Evolutionary conservation across 23 tunicate species (phyloP), one percentile per base, ranked within the genome.

Genomic region (Halocynthia aurantium): DNA sequence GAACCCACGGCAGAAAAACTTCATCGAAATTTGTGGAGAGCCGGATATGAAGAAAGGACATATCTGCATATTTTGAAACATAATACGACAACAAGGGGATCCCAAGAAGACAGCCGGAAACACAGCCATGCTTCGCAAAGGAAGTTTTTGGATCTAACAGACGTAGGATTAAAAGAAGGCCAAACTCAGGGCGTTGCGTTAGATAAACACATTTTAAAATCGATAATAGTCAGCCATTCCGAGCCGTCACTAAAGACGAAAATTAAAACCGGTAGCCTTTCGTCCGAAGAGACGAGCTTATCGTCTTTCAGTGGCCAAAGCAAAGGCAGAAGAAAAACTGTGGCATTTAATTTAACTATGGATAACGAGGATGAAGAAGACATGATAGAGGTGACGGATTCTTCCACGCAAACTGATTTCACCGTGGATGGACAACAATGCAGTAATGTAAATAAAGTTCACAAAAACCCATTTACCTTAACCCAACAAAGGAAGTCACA

Each of bases 1-100:
- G 80, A 57, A 60, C 80, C 80, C 5, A 75, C 80, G 9, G 50
- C 64, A 40, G 80, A 60, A 18, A 13, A 7, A 5, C 66, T 75
- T 51, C 21, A 57, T 12, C 52, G 57, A n/a, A 57, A 7, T 18
- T 57, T 75, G 61, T 53, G 52, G 19, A 57, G 58, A 56, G 22
- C 80, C 7, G 80, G 80, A 22, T 75, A 55, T 60, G 80, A 54
- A 22, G 60, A 57, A 55, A 57, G 52, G 20, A 60, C 66, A 12
- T 75, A 6, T 60, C 52, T 53, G 19, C 52, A 75, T n/a, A 75
- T 75, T 21, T 60, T 75, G 4, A 75, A 75, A 57, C 19, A 5
- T 65, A 49, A 49, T 9, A 65, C 31, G 70, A 49, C 49, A 11
- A 55, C 49, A 55, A 66, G 63, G 0, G 44, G 66, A 6, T 8